These are phyloP conservation scores for Argynnis bischoffii DNA, from an alignment of 2,888 invertebrate genomes.

Conservation along the genomic window DNA sequence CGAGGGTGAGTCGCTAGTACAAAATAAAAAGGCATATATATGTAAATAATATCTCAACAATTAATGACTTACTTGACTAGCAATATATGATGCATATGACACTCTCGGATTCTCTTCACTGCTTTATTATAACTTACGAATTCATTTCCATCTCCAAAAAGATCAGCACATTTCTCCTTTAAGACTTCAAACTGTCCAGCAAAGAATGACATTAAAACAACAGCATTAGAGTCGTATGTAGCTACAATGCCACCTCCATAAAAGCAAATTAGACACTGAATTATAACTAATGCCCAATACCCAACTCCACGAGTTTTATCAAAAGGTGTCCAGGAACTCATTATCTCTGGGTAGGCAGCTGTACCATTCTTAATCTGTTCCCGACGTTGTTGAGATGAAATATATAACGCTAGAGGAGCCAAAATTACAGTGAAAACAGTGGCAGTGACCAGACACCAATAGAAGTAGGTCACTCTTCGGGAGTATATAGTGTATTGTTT, in stretches of 20 bases:
- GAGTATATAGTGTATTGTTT: conserved; percentile 60
- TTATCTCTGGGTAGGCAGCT: conserved; percentile 62
- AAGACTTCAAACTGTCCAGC: conserved; percentile 66
- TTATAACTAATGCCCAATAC: conserved; percentile 54
- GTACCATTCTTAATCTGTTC: conserved; percentile 51
- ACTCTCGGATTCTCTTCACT: conserved; percentile 54
- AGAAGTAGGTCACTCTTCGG: conserved; percentile 59
- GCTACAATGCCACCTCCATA: conserved; percentile 71
- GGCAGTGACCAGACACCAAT: conserved; percentile 59
- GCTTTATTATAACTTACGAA: conserved; percentile 46
- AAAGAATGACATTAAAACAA: conserved; percentile 69
- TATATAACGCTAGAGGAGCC: conserved; percentile 56
- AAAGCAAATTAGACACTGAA: conserved; percentile 58
- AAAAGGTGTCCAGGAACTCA: conserved; percentile 71
- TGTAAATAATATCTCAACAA: neutral
- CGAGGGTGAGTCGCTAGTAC: too few species aligned
- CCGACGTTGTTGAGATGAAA: conserved; percentile 50
- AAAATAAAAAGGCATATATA: neutral
- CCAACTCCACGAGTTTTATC: conserved; percentile 59
- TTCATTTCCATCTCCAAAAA: conserved; percentile 52
- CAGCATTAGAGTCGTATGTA: conserved; percentile 66
- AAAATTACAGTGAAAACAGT: conserved; percentile 62
- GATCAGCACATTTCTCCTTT: conserved; percentile 54
- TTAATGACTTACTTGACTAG: conserved; percentile 56
- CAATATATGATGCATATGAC: conserved; percentile 58